Percentiles rank a stretch among this genome's conserved stretches.
phyloP scores from a whole-genome alignment of 2,888 invertebrate genomes.

The Phyto melanocephala region DNA sequence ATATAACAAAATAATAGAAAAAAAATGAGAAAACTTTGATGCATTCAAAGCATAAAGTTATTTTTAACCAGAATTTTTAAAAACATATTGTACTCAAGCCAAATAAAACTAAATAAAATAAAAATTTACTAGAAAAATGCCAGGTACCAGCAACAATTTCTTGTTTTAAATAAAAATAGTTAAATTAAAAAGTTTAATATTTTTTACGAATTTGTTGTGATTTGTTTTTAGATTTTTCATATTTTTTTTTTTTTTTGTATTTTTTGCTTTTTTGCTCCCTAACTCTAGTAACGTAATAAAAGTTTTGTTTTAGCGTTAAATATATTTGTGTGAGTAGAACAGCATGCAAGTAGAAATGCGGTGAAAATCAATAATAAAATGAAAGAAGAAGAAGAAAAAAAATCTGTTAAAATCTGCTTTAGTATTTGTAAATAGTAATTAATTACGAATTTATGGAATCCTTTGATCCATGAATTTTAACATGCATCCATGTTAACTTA shows the following conservation, averaged over 20 bases:
- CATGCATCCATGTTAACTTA: conserved; percentile 22
- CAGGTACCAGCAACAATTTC: conserved; percentile 28
- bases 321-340: neutral
- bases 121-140: neutral
- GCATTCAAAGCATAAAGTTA: conserved; percentile 28
- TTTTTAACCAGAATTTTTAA: conserved; percentile 6
- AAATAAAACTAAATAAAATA: neutral
- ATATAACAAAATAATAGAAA: conserved; percentile 35
- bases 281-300: conserved; percentile 31
- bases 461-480: conserved; percentile 49
- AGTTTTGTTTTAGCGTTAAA: neutral
- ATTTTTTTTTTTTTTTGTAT: no score
- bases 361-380: neutral
- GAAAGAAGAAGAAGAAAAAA: no score
- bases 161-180: conserved; percentile 17
- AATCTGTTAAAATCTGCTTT: no score
- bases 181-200: conserved; percentile 30
- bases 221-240: no score
- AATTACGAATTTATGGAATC: conserved; percentile 51
- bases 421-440: conserved; percentile 27
- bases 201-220: conserved; percentile 23
- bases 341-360: neutral
- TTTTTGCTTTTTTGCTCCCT: neutral
- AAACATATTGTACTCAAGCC: neutral
- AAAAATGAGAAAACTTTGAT: conserved; percentile 18